Conservation (phyloP, 2,888 invertebrate species). For the Stenchaetothrips biformis region DNA sequence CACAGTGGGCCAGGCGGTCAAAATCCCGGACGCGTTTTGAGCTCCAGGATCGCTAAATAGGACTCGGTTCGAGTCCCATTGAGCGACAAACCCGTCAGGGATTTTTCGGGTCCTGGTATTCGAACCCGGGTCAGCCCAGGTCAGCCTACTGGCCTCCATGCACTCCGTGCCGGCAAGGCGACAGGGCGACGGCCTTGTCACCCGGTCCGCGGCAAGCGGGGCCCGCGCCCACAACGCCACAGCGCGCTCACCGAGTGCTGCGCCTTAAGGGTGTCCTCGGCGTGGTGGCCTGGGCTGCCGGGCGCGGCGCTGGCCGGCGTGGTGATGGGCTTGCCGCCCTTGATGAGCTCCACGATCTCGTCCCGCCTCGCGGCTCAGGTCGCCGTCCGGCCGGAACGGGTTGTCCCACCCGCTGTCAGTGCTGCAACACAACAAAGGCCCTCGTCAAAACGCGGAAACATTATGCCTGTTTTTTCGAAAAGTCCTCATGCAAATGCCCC, state of each 20-base stretch:
- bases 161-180: too few species aligned
- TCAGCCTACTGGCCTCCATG: too few species aligned
- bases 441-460: slow-evolving; percentile 29
- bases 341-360: slow-evolving; percentile 91
- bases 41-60: too few species aligned
- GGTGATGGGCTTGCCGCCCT: slow-evolving; percentile 82
- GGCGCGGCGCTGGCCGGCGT: slow-evolving; percentile 56
- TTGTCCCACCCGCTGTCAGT: slow-evolving; percentile 96
- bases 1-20: too few species aligned
- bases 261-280: slow-evolving; percentile 35
- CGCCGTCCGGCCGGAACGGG: slow-evolving; percentile 94
- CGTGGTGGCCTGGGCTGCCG: slow-evolving; percentile 40
- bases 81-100: too few species aligned
- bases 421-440: slow-evolving; percentile 53
- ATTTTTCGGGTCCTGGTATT: too few species aligned
- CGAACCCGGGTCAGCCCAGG: too few species aligned
- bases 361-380: slow-evolving; percentile 91
- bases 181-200: too few species aligned
- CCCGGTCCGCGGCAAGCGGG: background rate
- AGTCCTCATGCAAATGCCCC: background rate
- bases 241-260: slow-evolving; percentile 30
- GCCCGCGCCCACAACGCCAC: background rate
- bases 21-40: too few species aligned
- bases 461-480: background rate
- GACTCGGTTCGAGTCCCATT: too few species aligned